phyloP scores from a whole-genome alignment of 2,113 vertebrate species.

The Hippopotamus amphibius region DNA sequence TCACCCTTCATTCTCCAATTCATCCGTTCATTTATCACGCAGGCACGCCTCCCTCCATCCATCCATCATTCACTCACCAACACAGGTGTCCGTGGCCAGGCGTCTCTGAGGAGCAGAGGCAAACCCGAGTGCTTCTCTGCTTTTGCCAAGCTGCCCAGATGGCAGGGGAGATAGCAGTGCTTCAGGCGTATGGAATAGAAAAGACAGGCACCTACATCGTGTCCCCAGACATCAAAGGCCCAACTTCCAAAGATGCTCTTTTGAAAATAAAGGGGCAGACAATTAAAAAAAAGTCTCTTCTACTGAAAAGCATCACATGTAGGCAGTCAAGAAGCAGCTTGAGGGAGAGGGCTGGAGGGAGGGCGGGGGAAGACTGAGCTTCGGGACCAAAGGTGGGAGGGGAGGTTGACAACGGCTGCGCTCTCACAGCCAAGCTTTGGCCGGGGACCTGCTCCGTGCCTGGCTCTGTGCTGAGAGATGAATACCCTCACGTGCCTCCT shows the following conservation, averaged over 20 bases:
- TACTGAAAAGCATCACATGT: not conserved
- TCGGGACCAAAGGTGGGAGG: not conserved
- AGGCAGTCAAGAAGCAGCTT: not conserved
- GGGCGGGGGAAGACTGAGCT: accelerated
- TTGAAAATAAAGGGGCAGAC: not conserved
- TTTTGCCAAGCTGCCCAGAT: not conserved
- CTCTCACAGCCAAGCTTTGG: accelerated
- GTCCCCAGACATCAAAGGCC: not conserved
- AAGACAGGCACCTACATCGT: accelerated
- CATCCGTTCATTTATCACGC: accelerated
- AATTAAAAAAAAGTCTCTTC: not conserved
- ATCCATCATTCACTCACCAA: not conserved
- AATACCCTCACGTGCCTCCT: accelerated
- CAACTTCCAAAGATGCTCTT: not conserved
- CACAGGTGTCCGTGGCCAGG: not conserved
- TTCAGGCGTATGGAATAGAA: accelerated
- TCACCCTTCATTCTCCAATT: not conserved
- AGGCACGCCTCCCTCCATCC: not conserved
- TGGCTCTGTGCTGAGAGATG: accelerated
- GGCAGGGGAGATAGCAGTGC: not conserved
- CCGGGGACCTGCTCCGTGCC: not conserved
- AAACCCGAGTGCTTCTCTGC: not conserved
- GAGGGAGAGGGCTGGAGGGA: not conserved
- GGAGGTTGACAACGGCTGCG: accelerated
- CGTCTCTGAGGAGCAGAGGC: not conserved